A percentile compares a stretch with the other conserved stretches of the same genome.
These are phyloP conservation scores for Spisula solida DNA, from an alignment of 2,888 invertebrate genomes.

Conservation along the genomic window DNA sequence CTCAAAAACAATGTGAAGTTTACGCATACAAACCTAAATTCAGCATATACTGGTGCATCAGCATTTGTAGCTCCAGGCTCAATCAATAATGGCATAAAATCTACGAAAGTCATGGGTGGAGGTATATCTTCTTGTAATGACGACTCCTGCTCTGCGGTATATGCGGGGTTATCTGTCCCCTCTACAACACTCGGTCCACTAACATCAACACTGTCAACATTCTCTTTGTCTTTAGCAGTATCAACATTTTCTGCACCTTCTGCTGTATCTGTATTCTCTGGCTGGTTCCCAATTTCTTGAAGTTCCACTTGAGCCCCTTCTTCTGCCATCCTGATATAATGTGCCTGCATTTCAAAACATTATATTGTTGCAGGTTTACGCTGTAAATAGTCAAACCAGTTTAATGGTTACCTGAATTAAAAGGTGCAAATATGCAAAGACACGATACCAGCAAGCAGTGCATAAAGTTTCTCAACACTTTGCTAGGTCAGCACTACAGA, in stretches of 20 bases:
- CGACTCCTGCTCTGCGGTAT: background rate
- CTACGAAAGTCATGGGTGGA: slow-evolving; percentile 76
- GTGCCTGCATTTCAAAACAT: background rate
- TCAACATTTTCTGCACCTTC: background rate
- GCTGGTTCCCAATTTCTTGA: background rate
- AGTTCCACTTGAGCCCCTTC: slow-evolving; percentile 24
- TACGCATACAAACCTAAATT: slow-evolving; percentile 74
- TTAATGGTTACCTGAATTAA: too few species aligned
- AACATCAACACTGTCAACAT: background rate
- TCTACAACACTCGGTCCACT: slow-evolving; percentile 3
- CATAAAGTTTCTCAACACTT: too few species aligned
- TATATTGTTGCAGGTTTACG: too few species aligned
- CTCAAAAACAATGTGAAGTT: too few species aligned
- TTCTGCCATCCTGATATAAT: slow-evolving; percentile 26
- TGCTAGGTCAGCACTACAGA: too few species aligned
- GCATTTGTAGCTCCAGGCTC: slow-evolving; percentile 65
- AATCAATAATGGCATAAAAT: slow-evolving; percentile 73
- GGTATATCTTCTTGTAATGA: slow-evolving; percentile 22
- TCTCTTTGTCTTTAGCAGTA: background rate
- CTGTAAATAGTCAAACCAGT: too few species aligned
- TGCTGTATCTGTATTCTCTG: slow-evolving; percentile 15
- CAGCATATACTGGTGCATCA: slow-evolving; percentile 72
- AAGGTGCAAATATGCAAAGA: too few species aligned
- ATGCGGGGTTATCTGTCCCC: slow-evolving; percentile 58
- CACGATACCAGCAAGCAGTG: too few species aligned